Evolutionary conservation across 2,888 invertebrate species (phyloP).

Genomic region (Lasioglossum pauxillum): DNA sequence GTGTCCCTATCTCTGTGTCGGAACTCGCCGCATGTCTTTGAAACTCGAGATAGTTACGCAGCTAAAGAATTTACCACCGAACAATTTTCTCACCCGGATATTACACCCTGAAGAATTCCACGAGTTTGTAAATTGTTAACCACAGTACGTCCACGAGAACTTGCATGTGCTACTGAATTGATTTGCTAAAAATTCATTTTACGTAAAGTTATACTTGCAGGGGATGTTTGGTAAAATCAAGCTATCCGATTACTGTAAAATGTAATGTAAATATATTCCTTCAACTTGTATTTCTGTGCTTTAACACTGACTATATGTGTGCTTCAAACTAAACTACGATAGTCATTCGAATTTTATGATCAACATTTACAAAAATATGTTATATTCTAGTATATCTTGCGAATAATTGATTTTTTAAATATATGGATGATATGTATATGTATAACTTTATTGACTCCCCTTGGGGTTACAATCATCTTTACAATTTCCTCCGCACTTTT

Average conservation of each 20-base stretch:
- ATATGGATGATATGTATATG: too few species aligned
- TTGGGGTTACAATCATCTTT: too few species aligned
- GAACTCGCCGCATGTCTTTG: neutral
- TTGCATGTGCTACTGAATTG: neutral
- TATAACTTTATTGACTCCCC: too few species aligned
- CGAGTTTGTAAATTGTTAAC: neutral
- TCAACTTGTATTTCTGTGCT: neutral
- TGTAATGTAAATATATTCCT: neutral
- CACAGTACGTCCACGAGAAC: neutral
- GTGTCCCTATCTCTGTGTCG: neutral
- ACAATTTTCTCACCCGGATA: neutral
- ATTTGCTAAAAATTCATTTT: neutral
- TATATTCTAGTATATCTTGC: too few species aligned
- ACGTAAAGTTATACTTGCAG: neutral
- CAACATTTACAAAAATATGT: too few species aligned
- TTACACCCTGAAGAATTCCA: neutral
- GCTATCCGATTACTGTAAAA: neutral
- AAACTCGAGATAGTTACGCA: neutral
- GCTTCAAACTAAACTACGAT: neutral
- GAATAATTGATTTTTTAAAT: neutral
- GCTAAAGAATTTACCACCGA: neutral
- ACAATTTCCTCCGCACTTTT: too few species aligned
- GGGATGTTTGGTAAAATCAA: neutral
- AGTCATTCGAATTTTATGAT: neutral
- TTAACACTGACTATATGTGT: too few species aligned